Evolutionary conservation across 2,888 invertebrate species (phyloP), one percentile per base, ranked within the genome.

Genomic region (Endomychus coccineus): DNA sequence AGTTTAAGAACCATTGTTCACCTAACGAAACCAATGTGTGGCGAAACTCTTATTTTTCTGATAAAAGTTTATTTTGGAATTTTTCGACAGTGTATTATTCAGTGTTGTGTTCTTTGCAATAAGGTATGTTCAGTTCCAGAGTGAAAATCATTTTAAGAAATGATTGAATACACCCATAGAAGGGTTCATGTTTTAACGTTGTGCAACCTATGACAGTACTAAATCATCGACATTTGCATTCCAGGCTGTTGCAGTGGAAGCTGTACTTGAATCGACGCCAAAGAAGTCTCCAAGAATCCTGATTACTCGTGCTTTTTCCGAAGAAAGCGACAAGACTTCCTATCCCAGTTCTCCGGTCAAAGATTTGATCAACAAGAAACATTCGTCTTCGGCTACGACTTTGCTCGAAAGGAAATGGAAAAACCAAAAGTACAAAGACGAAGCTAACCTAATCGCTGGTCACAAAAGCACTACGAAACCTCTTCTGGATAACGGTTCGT

Each of bases 261-360:
- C 45, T 10, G 51, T 53, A 64, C 66, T 49, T 55, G 62, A 48
- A 48, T 59, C 36, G 5, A 48, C 50, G 0, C 55, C 55, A 3
- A 56, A 54, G 39, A 50, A 44, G 40, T 81, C 81, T 4, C 83
- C 83, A 1, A 71, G 77, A 35, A 83, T 83, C 36, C 72, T 81
- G 5, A 82, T 83, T 45, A 83, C 83, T 1, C 67, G 81, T 30
- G 81, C 83, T 2, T 77, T 76, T 69, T 82, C 81, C 11, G 81
- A 82, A 52, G 82, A 83, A 54, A 78, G 78, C 51, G 80, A 79
- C 42, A 65, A 62, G 37, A n/a, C n/a, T n/a, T 71, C 75, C 0
- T 68, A 69, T 23, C 57, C 59, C 2, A 52, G 50, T 12, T 58
- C 65, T 6, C 65, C 66, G 12, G 13, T 19, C 3, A 58, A 56